A percentile compares a stretch with the other conserved stretches of the same genome.
phyloP scores from a whole-genome alignment of 1,140 invertebrate genomes.

The Drosophila asahinai region DNA sequence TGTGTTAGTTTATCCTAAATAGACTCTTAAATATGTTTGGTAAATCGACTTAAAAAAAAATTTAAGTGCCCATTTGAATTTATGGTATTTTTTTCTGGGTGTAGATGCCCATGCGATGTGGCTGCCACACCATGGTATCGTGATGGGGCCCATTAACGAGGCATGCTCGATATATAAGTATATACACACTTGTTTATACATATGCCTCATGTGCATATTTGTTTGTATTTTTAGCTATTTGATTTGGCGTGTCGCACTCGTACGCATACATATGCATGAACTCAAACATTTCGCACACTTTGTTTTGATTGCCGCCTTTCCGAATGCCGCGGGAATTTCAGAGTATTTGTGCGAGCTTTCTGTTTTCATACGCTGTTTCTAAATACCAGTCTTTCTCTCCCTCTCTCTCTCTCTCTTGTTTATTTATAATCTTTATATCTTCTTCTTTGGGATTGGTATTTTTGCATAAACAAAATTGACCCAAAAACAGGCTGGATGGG shows the following conservation, averaged over 20 bases:
- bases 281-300: conserved; percentile 74
- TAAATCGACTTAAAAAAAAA: background rate
- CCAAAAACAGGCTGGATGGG: conserved; percentile 55
- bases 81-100: background rate
- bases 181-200: conserved; percentile 5
- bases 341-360: conserved; percentile 40
- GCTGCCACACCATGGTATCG: conserved; percentile 41
- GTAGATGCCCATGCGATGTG: conserved; percentile 5
- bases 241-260: conserved; percentile 25
- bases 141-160: conserved; percentile 49
- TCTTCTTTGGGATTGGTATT: conserved; percentile 28
- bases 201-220: conserved; percentile 30
- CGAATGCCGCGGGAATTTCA: conserved; percentile 16
- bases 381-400: conserved; percentile 55
- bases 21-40: no score
- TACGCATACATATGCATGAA: conserved; percentile 41
- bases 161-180: conserved; percentile 32
- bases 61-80: background rate
- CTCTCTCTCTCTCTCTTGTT: background rate
- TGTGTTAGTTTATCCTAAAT: no score
- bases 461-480: conserved; percentile 67
- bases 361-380: conserved; percentile 75
- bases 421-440: conserved; percentile 32
- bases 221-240: conserved; percentile 57
- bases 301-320: conserved; percentile 71